Evolutionary conservation across 1,140 invertebrate genomes (phyloP).

Genomic region (Lanistes nyassanus): DNA sequence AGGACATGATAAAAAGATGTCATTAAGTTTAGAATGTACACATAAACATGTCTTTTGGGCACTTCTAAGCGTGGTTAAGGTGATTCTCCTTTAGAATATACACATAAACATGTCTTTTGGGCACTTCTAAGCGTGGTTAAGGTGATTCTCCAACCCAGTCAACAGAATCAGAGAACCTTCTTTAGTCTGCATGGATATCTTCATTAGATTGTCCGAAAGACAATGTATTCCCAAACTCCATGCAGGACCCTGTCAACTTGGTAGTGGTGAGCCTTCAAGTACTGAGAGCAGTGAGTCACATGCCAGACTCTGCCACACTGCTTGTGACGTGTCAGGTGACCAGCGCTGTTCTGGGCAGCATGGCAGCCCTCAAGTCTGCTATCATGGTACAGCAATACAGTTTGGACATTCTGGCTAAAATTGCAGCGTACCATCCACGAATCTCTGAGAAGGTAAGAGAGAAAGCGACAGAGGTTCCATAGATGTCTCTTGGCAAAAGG

Average conservation of each 20-base stretch:
- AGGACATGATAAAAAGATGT: no score
- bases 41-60: no score
- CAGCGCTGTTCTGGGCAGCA: constrained; percentile 47
- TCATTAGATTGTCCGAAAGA: not conserved
- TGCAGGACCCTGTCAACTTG: constrained; percentile 48
- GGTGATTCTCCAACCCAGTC: no score
- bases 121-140: no score
- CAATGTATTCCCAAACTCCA: not conserved
- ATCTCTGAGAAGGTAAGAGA: constrained; percentile 40
- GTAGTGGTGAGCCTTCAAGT: constrained; percentile 47
- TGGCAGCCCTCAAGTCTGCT: constrained; percentile 47
- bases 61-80: no score
- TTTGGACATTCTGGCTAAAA: constrained; percentile 48
- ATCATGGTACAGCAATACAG: constrained; percentile 44
- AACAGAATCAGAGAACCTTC: no score
- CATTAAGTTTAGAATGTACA: no score
- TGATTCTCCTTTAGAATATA: no score
- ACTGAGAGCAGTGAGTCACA: constrained; percentile 49
- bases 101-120: no score
- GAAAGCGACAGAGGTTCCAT: not conserved
- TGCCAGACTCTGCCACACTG: constrained; percentile 40
- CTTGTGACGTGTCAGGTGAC: constrained; percentile 46
- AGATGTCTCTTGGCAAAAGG: no score
- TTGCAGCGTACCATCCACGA: constrained; percentile 42
- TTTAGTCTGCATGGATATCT: not conserved